A percentile compares a stretch with the other conserved stretches of the same genome.
These are phyloP conservation scores for Argya squamiceps DNA, from an alignment of 2,797 vertebrate genomes.

Conservation along the genomic window DNA sequence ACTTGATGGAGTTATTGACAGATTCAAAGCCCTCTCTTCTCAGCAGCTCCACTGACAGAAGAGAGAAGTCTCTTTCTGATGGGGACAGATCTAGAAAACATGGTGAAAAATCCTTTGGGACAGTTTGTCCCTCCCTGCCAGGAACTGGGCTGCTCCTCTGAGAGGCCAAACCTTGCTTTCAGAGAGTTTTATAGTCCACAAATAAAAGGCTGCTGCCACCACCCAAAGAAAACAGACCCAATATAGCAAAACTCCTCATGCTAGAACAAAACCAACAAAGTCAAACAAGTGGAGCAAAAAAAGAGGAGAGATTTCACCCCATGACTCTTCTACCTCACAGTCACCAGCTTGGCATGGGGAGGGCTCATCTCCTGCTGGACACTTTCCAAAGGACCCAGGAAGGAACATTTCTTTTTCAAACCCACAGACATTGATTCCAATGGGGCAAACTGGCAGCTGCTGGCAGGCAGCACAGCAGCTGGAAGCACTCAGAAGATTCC, in stretches of 20 bases:
- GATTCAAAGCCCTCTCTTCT: not conserved
- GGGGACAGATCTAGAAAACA: not conserved
- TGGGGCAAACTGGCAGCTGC: not conserved
- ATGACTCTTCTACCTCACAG: not conserved
- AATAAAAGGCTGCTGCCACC: not conserved
- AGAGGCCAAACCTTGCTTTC: not conserved
- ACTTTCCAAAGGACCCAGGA: not conserved
- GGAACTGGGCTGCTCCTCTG: not conserved
- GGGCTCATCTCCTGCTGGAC: not conserved
- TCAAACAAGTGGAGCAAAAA: not conserved
- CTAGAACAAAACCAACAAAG: not conserved
- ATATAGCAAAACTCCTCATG: not conserved
- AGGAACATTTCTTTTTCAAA: not conserved
- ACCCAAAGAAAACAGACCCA: not conserved
- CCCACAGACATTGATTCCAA: not conserved
- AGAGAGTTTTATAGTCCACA: not conserved
- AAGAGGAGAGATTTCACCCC: not conserved
- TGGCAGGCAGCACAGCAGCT: not conserved
- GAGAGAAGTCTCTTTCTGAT: not conserved
- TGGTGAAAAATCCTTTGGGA: not conserved
- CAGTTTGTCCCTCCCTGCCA: not conserved
- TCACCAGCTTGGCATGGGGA: not conserved
- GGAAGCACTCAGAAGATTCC: not conserved
- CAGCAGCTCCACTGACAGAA: not conserved
- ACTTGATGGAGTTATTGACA: not conserved